Percentiles rank a stretch among this genome's conserved stretches.
phyloP scores from a whole-genome alignment of 92 coral and sea anemone species.

The Palythoa caribaeorum region DNA sequence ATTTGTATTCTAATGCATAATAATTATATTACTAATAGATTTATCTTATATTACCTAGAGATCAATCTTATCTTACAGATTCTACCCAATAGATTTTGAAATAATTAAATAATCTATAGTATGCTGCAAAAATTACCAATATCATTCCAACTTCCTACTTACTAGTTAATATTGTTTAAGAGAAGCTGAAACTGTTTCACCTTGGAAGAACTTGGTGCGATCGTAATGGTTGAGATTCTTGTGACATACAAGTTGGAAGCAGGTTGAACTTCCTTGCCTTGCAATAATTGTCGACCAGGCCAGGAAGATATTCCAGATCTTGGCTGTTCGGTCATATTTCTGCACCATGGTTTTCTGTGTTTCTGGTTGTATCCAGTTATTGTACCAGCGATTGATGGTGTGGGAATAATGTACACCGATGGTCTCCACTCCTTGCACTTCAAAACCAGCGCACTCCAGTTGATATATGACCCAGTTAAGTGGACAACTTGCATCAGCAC shows the following conservation, averaged over 20 bases:
- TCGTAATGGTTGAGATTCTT: conserved; percentile 95
- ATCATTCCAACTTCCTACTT: neutral
- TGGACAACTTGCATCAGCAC: conserved; percentile 98
- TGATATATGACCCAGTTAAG: conserved; percentile 88
- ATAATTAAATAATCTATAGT: no score
- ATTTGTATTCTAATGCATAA: no score
- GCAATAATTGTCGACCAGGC: conserved; percentile 99
- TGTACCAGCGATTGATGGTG: conserved; percentile 95
- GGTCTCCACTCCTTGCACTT: conserved; percentile 88
- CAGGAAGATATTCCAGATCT: conserved; percentile 96
- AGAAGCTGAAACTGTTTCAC: conserved; percentile 68
- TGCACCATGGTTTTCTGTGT: conserved; percentile 75
- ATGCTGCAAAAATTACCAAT: no score
- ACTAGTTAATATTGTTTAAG: conserved; percentile 37
- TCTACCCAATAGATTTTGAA: no score
- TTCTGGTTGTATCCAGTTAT: conserved; percentile 94
- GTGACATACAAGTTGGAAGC: conserved; percentile 97
- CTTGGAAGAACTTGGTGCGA: conserved; percentile 85
- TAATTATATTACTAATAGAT: no score
- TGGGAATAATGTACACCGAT: conserved; percentile 97
- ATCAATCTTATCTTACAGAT: no score
- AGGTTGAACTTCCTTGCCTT: conserved; percentile 95
- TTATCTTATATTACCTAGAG: no score
- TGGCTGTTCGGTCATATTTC: conserved; percentile 87
- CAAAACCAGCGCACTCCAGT: conserved; percentile 96